Conservation (phyloP, 2,797 vertebrate genomes). For the Sebastes minor region DNA sequence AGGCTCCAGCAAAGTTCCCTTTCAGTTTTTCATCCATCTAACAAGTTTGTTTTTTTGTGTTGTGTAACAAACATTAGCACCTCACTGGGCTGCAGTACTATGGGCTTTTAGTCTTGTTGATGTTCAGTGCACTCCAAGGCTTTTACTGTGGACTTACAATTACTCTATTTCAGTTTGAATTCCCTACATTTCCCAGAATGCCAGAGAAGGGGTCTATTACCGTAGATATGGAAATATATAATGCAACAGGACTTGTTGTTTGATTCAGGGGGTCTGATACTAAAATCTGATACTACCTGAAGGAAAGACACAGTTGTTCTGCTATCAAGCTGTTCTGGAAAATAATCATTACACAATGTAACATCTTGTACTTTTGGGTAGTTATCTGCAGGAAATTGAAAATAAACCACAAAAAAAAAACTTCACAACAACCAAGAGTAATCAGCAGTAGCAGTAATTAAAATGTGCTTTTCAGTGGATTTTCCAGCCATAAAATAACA, state of each 20-base stretch:
- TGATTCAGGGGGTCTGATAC: not conserved
- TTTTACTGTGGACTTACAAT: not conserved
- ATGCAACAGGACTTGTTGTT: not conserved
- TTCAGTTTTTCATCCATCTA: not conserved
- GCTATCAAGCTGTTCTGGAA: not conserved
- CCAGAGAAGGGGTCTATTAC: not conserved
- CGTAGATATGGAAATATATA: not conserved
- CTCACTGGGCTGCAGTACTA: not conserved
- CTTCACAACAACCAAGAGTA: not conserved
- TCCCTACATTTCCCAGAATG: not conserved
- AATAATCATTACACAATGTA: not conserved
- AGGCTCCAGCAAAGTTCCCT: not conserved
- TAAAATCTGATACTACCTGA: not conserved
- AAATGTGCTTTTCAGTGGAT: not conserved
- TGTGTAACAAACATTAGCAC: not conserved
- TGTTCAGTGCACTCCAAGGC: not conserved
- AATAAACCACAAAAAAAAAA: not conserved
- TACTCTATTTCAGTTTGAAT: not conserved
- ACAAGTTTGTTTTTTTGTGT: not conserved
- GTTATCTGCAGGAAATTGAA: not conserved
- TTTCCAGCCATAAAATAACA: not conserved
- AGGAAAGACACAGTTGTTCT: not conserved
- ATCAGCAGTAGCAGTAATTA: slow-evolving; percentile 4
- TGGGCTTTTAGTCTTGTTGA: too few species aligned
- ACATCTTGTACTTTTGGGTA: not conserved